phyloP scores from a whole-genome alignment of 2,113 vertebrate genomes.

The Anthoscopus minutus region DNA sequence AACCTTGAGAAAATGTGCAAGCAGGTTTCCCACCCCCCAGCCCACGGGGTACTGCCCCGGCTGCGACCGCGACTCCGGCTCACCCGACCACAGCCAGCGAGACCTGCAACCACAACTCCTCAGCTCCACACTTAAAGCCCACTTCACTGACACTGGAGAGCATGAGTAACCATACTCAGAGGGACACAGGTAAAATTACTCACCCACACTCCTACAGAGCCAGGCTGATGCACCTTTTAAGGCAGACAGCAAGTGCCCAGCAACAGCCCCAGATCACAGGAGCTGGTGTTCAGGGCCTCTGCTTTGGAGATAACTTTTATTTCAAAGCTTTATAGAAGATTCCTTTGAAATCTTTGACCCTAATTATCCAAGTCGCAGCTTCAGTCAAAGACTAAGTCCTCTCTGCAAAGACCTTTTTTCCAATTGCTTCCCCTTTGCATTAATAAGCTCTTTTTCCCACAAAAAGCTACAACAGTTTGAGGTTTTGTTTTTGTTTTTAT shows the following conservation, averaged over 20 bases:
- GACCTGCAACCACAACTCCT: not conserved
- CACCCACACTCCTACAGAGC: not conserved
- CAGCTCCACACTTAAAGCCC: not conserved
- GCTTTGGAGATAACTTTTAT: not conserved
- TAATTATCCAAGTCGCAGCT: not conserved
- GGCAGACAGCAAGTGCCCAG: not conserved
- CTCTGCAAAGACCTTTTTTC: not conserved
- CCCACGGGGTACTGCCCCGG: not conserved
- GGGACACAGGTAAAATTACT: not conserved
- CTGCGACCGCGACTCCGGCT: accelerated
- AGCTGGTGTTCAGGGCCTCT: not conserved
- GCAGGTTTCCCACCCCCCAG: not conserved
- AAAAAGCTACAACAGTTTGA: not conserved
- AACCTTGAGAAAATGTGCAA: accelerated
- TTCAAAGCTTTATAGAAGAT: not conserved
- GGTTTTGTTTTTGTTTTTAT: not conserved
- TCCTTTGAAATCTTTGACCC: not conserved
- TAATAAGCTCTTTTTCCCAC: constrained; percentile 1
- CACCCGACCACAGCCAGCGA: accelerated
- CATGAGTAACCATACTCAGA: not conserved
- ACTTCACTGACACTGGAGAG: not conserved
- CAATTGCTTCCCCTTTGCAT: not conserved
- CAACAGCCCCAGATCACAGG: not conserved
- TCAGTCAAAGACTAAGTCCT: not conserved
- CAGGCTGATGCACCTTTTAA: not conserved